Percentiles rank a stretch among this genome's conserved stretches.
phyloP scores from a whole-genome alignment of 1,140 invertebrate species.

The Anthonomus grandis region DNA sequence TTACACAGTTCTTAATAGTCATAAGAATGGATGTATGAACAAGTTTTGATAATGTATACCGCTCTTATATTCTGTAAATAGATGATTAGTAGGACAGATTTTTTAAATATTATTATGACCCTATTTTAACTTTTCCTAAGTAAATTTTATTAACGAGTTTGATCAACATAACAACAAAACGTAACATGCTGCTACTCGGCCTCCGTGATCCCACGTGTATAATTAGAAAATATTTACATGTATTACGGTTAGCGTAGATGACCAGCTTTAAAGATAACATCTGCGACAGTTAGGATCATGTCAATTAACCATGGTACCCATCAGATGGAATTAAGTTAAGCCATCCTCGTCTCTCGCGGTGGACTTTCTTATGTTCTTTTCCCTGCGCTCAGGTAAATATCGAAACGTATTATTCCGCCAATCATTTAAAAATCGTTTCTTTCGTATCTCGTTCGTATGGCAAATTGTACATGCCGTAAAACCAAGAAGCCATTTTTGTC shows the following conservation, averaged over 20 bases:
- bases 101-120: no score
- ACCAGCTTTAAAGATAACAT: slow-evolving; percentile 19
- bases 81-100: no score
- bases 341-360: background rate
- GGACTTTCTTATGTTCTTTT: slow-evolving; percentile 13
- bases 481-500: slow-evolving; percentile 7
- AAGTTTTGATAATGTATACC: no score
- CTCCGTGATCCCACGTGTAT: slow-evolving; percentile 22
- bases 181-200: no score
- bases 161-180: no score
- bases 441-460: background rate
- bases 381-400: slow-evolving; percentile 16
- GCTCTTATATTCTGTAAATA: no score
- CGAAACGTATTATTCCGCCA: slow-evolving; percentile 21
- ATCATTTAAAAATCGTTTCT: slow-evolving; percentile 5
- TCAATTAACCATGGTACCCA: slow-evolving; percentile 17
- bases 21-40: no score
- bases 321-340: slow-evolving; percentile 6
- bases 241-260: slow-evolving; percentile 20
- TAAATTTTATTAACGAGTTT: no score
- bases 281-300: slow-evolving; percentile 16
- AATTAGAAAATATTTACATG: slow-evolving; percentile 23
- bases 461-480: slow-evolving; percentile 1
- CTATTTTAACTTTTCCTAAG: no score
- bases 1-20: no score